A percentile compares a stretch with the other conserved stretches of the same genome.
Evolutionary conservation across 1,140 invertebrate species (phyloP).

Genomic region (Pissodes strobi): DNA sequence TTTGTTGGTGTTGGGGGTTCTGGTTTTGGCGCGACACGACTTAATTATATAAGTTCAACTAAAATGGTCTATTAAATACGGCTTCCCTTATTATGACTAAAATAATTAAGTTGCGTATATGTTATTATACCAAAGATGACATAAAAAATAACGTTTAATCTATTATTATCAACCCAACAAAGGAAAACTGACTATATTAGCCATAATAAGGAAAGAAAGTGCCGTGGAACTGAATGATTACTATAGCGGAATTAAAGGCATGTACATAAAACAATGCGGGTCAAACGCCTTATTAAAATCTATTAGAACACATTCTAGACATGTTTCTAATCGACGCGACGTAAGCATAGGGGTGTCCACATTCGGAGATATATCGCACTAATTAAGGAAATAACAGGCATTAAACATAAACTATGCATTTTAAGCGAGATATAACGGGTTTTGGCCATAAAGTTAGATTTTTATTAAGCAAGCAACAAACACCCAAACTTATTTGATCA

Average conservation of each 20-base stretch:
- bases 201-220: background rate
- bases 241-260: constrained; percentile 10
- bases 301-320: background rate
- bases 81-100: no score
- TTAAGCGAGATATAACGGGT: no score
- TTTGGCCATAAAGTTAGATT: background rate
- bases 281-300: constrained; percentile 19
- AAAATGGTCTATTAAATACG: no score
- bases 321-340: background rate
- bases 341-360: background rate
- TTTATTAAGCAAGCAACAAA: background rate
- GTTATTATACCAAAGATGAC: background rate
- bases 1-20: background rate
- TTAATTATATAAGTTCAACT: no score
- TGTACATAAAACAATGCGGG: constrained; percentile 11
- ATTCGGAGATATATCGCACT: background rate
- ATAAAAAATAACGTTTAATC: background rate
- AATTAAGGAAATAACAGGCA: background rate
- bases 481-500: background rate
- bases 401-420: no score
- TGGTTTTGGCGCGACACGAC: background rate
- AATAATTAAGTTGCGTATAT: no score
- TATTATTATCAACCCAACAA: constrained; percentile 13
- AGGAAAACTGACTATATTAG: constrained; percentile 10
- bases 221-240: background rate